A percentile compares a stretch with the other conserved stretches of the same genome.
phyloP scores from a whole-genome alignment of 2,888 invertebrate genomes.

The Campoplex nolae region DNA sequence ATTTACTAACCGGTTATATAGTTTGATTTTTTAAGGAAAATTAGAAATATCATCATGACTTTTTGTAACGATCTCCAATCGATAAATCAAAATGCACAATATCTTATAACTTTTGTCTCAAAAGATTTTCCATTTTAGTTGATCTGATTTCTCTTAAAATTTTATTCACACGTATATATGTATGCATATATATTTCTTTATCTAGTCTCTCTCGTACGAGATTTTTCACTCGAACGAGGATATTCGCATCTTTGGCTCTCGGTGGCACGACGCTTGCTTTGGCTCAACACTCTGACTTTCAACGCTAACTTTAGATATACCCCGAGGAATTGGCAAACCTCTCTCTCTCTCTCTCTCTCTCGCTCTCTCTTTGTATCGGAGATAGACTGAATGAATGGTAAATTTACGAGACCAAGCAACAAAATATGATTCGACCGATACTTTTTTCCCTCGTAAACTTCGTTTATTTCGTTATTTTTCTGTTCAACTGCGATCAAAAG shows the following conservation, averaged over 20 bases:
- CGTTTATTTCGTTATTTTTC: conserved; percentile 13
- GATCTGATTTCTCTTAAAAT: conserved; percentile 12
- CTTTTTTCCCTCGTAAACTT: conserved; percentile 4
- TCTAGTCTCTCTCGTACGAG: conserved; percentile 33
- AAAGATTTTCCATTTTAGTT: conserved; percentile 2
- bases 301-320: conserved; percentile 80
- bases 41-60: too few species aligned
- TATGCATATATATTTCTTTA: conserved; percentile 5
- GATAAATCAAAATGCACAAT: background rate
- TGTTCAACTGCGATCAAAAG: background rate
- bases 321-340: conserved; percentile 77
- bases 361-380: conserved; percentile 42
- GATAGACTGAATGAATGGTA: conserved; percentile 34
- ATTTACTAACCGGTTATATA: too few species aligned
- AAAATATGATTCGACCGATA: conserved; percentile 5
- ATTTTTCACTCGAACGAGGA: conserved; percentile 61
- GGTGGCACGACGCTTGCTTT: conserved; percentile 63
- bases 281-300: conserved; percentile 73
- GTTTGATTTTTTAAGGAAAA: too few species aligned
- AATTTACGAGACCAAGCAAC: conserved; percentile 27
- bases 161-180: conserved; percentile 2
- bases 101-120: conserved; percentile 1
- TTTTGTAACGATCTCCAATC: background rate
- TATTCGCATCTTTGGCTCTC: conserved; percentile 65
- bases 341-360: conserved; percentile 38